Percentiles rank a stretch among this genome's conserved stretches.
Evolutionary conservation across 2,113 vertebrate species (phyloP).

Genomic region (Pampusana beccarii): DNA sequence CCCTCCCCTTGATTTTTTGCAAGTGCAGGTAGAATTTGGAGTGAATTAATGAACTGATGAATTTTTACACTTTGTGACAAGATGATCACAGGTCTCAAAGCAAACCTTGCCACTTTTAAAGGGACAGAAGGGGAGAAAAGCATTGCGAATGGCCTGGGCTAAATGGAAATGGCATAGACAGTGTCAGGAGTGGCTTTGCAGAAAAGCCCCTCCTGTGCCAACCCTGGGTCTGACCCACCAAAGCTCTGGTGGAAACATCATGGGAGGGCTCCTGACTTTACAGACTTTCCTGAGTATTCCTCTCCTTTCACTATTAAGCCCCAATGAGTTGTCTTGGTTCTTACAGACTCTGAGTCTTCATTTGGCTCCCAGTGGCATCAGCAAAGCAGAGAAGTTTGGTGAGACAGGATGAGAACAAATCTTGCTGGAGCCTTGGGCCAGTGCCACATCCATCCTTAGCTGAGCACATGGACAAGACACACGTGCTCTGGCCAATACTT

Average conservation of each 20-base stretch:
- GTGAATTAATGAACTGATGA: not conserved
- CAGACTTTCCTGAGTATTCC: not conserved
- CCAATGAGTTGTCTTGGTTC: not conserved
- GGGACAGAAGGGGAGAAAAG: not conserved
- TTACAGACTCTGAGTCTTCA: not conserved
- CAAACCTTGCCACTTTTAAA: not conserved
- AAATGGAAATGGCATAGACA: not conserved
- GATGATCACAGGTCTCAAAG: not conserved
- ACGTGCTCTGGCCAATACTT: not conserved
- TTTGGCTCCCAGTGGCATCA: not conserved
- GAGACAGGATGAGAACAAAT: not conserved
- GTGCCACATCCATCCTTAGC: not conserved
- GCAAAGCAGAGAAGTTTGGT: not conserved
- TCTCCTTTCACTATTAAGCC: not conserved
- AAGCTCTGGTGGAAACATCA: not conserved
- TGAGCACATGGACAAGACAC: rapidly evolving
- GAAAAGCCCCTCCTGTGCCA: not conserved
- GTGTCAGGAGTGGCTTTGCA: not conserved
- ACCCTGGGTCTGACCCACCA: not conserved
- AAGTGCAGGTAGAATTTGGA: not conserved
- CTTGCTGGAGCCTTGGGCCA: not conserved
- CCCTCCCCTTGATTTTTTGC: not conserved
- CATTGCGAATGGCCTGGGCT: no score
- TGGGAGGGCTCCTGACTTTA: not conserved
- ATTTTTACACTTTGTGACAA: not conserved